Evolutionary conservation across 2,888 invertebrate genomes (phyloP).

Genomic region (Rhaphigaster nebulosa): DNA sequence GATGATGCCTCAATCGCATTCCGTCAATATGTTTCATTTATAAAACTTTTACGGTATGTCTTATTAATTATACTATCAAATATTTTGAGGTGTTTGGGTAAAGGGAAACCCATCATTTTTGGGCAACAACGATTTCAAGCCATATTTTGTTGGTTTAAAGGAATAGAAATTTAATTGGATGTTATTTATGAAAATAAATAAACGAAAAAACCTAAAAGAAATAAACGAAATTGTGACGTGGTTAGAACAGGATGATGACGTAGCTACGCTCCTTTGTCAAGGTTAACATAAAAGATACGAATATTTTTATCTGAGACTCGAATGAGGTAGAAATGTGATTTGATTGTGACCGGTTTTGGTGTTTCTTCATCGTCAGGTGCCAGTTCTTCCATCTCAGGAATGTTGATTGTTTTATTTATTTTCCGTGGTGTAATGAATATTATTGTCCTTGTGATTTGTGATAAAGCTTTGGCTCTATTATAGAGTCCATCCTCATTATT

Average conservation of each 20-base stretch:
- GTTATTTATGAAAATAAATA: not conserved
- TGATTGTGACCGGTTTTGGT: not conserved
- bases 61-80: too few species aligned
- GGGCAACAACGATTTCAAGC: too few species aligned
- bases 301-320: too few species aligned
- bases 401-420: not conserved
- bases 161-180: not conserved
- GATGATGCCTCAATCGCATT: too few species aligned
- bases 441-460: not conserved
- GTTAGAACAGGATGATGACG: not conserved
- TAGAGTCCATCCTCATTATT: not conserved
- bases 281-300: not conserved
- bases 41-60: too few species aligned
- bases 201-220: too few species aligned
- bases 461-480: not conserved
- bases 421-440: not conserved
- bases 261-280: not conserved
- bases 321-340: not conserved
- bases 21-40: too few species aligned
- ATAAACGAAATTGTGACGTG: not conserved
- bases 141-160: too few species aligned
- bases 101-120: too few species aligned
- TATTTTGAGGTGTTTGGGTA: too few species aligned
- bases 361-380: not conserved
- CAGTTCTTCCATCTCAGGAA: not conserved